Percentiles rank a stretch among this genome's conserved stretches.
These are phyloP conservation scores for Telenomus remus DNA, from an alignment of 1,140 invertebrate species.

Conservation along the genomic window DNA sequence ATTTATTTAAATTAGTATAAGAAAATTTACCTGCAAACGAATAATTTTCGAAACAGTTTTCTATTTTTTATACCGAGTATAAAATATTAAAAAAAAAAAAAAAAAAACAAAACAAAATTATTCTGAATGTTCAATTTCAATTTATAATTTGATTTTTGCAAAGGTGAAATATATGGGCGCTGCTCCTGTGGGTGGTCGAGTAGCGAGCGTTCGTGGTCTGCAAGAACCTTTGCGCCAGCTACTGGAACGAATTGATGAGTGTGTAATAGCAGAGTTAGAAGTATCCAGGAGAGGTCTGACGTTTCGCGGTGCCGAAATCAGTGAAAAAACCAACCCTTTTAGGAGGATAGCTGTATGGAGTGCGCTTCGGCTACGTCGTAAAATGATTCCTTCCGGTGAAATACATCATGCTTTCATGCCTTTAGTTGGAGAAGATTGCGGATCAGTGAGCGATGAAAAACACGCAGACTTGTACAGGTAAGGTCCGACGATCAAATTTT, in stretches of 20 bases:
- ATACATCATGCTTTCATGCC: constrained; percentile 86
- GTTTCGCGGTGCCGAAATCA: constrained; percentile 65
- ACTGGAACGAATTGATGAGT: constrained; percentile 65
- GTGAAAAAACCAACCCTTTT: constrained; percentile 80
- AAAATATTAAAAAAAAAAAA: too few species aligned
- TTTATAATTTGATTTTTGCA: constrained; percentile 68
- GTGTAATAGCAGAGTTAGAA: constrained; percentile 68
- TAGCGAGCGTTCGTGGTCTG: constrained; percentile 87
- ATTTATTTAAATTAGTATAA: too few species aligned
- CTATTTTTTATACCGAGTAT: too few species aligned
- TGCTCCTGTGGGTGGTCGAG: constrained; percentile 84
- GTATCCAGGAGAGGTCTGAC: constrained; percentile 69
- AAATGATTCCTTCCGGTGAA: constrained; percentile 59
- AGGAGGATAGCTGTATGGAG: constrained; percentile 94
- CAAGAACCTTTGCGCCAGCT: constrained; percentile 87
- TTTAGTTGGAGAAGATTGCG: constrained; percentile 83
- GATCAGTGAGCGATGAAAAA: constrained; percentile 63
- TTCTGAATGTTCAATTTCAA: not conserved
- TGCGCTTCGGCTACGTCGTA: constrained; percentile 66
- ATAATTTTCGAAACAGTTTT: too few species aligned
- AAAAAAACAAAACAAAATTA: not conserved
- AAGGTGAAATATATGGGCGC: constrained; percentile 89
- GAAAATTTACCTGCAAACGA: too few species aligned
- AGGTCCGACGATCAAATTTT: not conserved
- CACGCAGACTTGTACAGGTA: constrained; percentile 71